Percentiles rank a stretch among this genome's conserved stretches.
Conservation (phyloP, 2,797 vertebrate genomes). For the Channallabes apus region DNA sequence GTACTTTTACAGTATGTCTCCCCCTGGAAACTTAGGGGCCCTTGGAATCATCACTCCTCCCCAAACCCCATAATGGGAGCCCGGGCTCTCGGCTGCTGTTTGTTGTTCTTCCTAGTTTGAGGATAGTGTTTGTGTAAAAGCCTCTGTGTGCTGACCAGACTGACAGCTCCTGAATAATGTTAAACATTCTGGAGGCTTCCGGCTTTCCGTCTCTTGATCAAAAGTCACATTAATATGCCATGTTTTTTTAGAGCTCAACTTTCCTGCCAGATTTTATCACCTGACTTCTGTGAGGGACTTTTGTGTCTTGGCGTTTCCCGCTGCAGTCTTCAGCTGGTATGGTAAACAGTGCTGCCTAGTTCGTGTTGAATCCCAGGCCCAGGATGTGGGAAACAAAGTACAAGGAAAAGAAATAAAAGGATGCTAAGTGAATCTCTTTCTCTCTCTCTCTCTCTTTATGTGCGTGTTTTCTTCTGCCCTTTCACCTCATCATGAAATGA, state of each 20-base stretch:
- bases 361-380: constrained; percentile 49
- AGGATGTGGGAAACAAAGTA: constrained; percentile 55
- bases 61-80: too few species aligned
- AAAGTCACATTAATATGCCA: constrained; percentile 58
- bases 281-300: constrained; percentile 57
- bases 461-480: too few species aligned
- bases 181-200: constrained; percentile 58
- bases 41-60: too few species aligned
- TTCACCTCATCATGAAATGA: too few species aligned
- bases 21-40: too few species aligned
- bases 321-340: constrained; percentile 31
- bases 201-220: constrained; percentile 55
- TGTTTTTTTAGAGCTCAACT: constrained; percentile 51
- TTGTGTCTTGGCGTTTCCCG: constrained; percentile 46
- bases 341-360: constrained; percentile 38
- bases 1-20: too few species aligned
- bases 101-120: constrained; percentile 11
- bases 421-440: not conserved
- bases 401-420: constrained; percentile 37
- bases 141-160: constrained; percentile 49
- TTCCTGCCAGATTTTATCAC: constrained; percentile 60
- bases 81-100: not conserved
- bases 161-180: constrained; percentile 63
- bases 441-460: too few species aligned
- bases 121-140: constrained; percentile 5